Evolutionary conservation across 2,797 vertebrate genomes (phyloP), one percentile per base, ranked within the genome.

Genomic region (Sparus aurata): DNA sequence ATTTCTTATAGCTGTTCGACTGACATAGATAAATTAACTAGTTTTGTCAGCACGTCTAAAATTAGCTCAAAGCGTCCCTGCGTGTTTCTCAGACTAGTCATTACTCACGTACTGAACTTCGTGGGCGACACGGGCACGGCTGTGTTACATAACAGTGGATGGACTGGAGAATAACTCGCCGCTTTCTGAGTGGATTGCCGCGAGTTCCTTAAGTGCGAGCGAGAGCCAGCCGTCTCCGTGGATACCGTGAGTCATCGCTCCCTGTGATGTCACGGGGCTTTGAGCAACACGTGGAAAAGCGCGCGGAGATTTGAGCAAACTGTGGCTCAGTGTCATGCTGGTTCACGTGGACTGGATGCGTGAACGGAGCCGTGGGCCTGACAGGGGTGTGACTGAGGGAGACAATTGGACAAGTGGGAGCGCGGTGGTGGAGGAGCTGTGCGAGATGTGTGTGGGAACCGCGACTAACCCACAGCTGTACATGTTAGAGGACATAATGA

Each of bases 291-390:
- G 72, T 11, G 70, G 73, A 53, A 93, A 93, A 90, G 89, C 80
- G 89, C 91, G 91, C 88, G 90, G 20, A 68, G 47, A 85, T 92
- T 91, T 79, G 80, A 91, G 82, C 50, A 27, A 3, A 8, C 11
- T 16, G 52, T 2, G 66, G 22, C 9, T 3, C 11, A 0, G 17
- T 49, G 15, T 23, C 68, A 7, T 67, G 85, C 75, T 63, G 59
- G 53, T 89, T 92, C 92, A 91, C 87, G 87, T 92, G 91, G 87
- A 86, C 60, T 10, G 79, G 2, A 0, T 53, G 84, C 69, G 82
- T 89, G 89, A 91, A 90, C 22, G 23, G 25, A 65, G 66, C 63
- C 49, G 81, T 82, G 84, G 79, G 46, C 2, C 41, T 65, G 58
- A 12, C 1, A 4, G 65, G 79, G 85, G 87, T 79, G 85, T 73